Evolutionary conservation across 2,797 vertebrate species (phyloP), one percentile per base, ranked within the genome.

Genomic region (Enteromius radiatus): DNA sequence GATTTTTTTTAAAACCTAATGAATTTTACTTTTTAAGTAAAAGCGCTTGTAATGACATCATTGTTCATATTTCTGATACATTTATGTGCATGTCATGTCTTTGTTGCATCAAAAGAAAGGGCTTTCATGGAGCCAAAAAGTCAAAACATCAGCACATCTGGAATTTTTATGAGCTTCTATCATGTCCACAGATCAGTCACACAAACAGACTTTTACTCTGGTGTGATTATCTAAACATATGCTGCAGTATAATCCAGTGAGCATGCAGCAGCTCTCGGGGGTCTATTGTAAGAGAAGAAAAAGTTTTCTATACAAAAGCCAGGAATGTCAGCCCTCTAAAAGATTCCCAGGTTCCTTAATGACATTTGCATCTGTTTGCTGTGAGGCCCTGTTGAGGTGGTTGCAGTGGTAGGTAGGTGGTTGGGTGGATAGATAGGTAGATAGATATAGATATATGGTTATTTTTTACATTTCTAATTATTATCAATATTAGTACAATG

Each of bases 221-320:
- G 45, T 28, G 17, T 73, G 52, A 75, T 79, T 43, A 19, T 70
- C 41, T 78, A 74, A 86, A 84, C 79, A 75, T 63, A 38, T 86
- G 79, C 26, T 79, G 6, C 1, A 33, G 49, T 61, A 47, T 82
- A 59, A 85, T 59, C 11, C 14, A 56, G 59, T 73, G 70, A 68
- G 47, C 71, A 70, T 70, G 23, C 71, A 26, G 15, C 19, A 64
- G 36, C 10, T 49, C 54, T 19, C 33, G 1, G 43, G 36, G 49
- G 54, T 36, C 28, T 71, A n/a, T 77, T 75, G 45, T 45, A 52
- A 71, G 36, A 45, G 31, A 54, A 64, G 49, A 61, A 59, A 41
- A 33, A 0, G 26, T 78, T 47, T 81, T 47, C 43, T 76, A 54
- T 5, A 73, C 36, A 71, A 73, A 52, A 33, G 15, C 41, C 21